phyloP scores from a whole-genome alignment of 2,113 vertebrate species.

The Prionailurus bengalensis region DNA sequence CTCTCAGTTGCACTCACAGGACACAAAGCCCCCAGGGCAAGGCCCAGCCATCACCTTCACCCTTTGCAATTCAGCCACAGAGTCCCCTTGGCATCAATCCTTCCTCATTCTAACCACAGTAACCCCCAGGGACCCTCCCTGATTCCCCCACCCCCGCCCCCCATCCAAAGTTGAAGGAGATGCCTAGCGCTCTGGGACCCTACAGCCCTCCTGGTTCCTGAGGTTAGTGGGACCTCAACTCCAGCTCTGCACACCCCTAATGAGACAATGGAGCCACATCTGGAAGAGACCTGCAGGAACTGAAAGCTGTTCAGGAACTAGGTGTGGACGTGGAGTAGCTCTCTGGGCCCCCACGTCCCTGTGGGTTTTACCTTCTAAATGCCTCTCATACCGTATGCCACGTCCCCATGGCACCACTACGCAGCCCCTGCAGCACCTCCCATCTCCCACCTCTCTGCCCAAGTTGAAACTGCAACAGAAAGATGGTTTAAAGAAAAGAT shows the following conservation, averaged over 20 bases:
- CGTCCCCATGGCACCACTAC: fast-evolving
- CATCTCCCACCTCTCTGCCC: fast-evolving
- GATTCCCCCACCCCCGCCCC: fast-evolving
- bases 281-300: not conserved
- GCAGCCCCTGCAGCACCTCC: not conserved
- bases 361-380: not conserved
- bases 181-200: not conserved
- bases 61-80: not conserved
- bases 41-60: too few relatives aligned
- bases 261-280: not conserved
- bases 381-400: too few relatives aligned
- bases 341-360: not conserved
- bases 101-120: not conserved
- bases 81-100: not conserved
- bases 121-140: not conserved
- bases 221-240: not conserved
- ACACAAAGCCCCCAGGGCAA: not conserved
- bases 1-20: not conserved
- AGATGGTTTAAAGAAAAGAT: not conserved
- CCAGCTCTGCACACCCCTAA: not conserved
- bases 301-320: not conserved
- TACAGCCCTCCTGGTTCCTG: not conserved
- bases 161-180: not conserved
- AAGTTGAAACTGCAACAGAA: not conserved
- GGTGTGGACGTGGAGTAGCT: not conserved